These are phyloP conservation scores for Phacellophora camtschatica DNA, from an alignment of 30 jellyfish, hydroid and myxozoan genomes.

Conservation along the genomic window DNA sequence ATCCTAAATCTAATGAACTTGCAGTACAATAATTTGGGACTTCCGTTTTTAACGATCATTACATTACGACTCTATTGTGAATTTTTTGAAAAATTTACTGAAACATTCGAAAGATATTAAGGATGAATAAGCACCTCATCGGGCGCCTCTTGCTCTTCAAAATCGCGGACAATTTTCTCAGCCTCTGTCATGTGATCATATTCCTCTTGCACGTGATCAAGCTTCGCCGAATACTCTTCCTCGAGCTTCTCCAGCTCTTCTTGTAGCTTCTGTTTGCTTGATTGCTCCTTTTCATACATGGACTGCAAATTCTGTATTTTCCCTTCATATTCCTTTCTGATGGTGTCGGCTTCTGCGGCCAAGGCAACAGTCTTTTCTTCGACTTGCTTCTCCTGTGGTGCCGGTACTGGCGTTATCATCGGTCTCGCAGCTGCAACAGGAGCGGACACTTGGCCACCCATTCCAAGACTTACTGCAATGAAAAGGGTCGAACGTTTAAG, in stretches of 20 bases:
- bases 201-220: slow-evolving; percentile 55
- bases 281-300: slow-evolving; percentile 79
- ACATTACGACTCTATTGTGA: too few relatives aligned
- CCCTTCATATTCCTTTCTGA: slow-evolving; percentile 83
- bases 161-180: slow-evolving; percentile 45
- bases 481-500: too few relatives aligned
- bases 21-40: too few relatives aligned
- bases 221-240: slow-evolving; percentile 64
- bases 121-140: too few relatives aligned
- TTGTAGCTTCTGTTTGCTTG: slow-evolving; percentile 80
- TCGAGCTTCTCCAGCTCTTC: slow-evolving; percentile 75
- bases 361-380: slow-evolving; percentile 49
- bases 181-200: slow-evolving; percentile 65
- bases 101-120: too few relatives aligned
- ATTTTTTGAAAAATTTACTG: too few relatives aligned
- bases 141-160: slow-evolving; percentile 65
- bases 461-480: slow-evolving; percentile 80
- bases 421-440: slow-evolving; percentile 46
- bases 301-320: slow-evolving; percentile 67
- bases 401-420: slow-evolving; percentile 34
- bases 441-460: slow-evolving; percentile 44
- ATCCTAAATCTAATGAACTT: too few relatives aligned
- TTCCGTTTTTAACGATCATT: too few relatives aligned
- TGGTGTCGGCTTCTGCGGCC: slow-evolving; percentile 73
- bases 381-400: slow-evolving; percentile 19